A percentile compares a stretch with the other conserved stretches of the same genome.
phyloP scores from a whole-genome alignment of 2,888 invertebrate species.

The Cephus pygmeus region DNA sequence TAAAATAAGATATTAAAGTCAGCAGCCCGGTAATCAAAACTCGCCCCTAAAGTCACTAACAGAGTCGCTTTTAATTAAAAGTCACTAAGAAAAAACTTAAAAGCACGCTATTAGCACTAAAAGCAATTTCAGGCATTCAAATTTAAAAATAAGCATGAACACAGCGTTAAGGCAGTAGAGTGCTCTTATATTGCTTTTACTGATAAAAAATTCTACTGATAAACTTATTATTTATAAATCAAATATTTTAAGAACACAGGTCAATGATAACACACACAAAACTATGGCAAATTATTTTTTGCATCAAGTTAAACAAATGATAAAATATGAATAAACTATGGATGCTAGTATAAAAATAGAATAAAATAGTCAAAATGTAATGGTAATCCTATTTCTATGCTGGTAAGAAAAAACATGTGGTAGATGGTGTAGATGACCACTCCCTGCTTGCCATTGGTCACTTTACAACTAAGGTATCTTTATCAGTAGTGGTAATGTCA shows the following conservation, averaged over 20 bases:
- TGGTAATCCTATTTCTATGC: neutral
- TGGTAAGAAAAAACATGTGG: neutral
- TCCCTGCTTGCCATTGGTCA: slow-evolving; percentile 32
- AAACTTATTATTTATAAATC: neutral
- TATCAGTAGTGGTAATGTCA: slow-evolving; percentile 56
- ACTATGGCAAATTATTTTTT: neutral
- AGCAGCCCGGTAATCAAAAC: no score
- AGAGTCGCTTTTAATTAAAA: no score
- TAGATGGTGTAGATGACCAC: slow-evolving; percentile 26
- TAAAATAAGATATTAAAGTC: neutral
- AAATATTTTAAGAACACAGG: neutral
- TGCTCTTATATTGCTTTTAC: neutral
- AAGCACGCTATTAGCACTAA: no score
- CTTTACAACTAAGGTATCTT: slow-evolving; percentile 43
- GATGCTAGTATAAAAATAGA: neutral
- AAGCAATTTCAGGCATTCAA: neutral
- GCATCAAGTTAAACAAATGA: neutral
- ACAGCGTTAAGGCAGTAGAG: neutral
- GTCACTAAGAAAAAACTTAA: no score
- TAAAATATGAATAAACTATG: neutral
- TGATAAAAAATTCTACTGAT: neutral
- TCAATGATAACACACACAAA: neutral
- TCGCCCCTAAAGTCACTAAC: no score
- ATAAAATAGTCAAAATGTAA: neutral
- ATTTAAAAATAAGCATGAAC: neutral